phyloP scores from a whole-genome alignment of 2,113 vertebrate species.

The Neotragus pygmaeus region DNA sequence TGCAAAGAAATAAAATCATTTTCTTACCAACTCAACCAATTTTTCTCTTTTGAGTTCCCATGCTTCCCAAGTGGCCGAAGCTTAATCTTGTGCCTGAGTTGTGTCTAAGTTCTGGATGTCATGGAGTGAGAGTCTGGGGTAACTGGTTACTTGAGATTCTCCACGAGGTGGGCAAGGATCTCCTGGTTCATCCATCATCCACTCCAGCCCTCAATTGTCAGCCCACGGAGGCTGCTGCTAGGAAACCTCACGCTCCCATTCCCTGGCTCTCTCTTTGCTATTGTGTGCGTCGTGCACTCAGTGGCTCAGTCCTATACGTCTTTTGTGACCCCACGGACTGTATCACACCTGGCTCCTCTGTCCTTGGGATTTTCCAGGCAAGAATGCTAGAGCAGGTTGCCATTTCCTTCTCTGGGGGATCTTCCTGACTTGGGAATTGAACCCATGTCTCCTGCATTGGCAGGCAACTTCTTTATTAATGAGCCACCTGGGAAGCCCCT shows the following conservation, averaged over 20 bases:
- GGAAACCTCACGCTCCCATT: accelerated
- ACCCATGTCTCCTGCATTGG: neutral
- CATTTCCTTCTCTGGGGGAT: neutral
- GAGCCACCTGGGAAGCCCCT: neutral
- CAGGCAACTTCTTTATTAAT: neutral
- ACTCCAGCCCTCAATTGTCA: accelerated
- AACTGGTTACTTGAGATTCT: neutral
- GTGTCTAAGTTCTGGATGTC: neutral
- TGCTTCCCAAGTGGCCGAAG: neutral
- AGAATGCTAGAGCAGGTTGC: neutral
- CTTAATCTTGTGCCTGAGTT: neutral
- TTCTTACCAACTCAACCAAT: neutral
- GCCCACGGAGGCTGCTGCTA: accelerated
- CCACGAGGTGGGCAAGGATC: accelerated
- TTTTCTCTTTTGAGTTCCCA: neutral
- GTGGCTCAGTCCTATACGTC: neutral
- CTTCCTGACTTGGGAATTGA: neutral
- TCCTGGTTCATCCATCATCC: neutral
- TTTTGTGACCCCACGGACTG: neutral
- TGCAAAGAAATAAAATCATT: neutral
- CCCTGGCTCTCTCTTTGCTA: neutral
- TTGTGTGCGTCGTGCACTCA: accelerated
- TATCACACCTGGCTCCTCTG: neutral
- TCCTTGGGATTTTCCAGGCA: neutral
- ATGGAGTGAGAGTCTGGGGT: neutral